These are phyloP conservation scores for Rhagologus leucostigma DNA, from an alignment of 2,113 vertebrate genomes.

Conservation along the genomic window DNA sequence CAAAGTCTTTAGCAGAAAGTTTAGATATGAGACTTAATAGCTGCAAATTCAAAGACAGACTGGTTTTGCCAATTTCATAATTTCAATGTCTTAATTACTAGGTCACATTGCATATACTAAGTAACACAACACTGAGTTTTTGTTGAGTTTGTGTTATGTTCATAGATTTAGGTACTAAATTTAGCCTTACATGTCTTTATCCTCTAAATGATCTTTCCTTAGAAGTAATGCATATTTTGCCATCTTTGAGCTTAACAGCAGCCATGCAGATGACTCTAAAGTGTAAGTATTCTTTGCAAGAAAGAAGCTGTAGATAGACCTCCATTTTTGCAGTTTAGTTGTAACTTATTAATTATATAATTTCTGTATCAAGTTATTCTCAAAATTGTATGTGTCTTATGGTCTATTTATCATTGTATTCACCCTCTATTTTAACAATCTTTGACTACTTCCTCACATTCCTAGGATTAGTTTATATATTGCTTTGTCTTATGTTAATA, in stretches of 20 bases:
- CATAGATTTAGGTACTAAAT: background rate
- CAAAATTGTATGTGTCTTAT: background rate
- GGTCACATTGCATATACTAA: background rate
- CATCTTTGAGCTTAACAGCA: background rate
- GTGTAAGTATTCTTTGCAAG: background rate
- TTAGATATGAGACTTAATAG: background rate
- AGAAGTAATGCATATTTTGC: background rate
- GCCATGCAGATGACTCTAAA: background rate
- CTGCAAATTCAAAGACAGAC: background rate
- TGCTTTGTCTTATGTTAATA: slow-evolving; percentile 47
- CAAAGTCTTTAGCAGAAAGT: background rate
- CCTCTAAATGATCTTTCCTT: background rate
- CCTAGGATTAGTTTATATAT: slow-evolving; percentile 22
- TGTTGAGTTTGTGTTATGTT: background rate
- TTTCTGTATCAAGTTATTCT: background rate
- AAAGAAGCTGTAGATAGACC: background rate
- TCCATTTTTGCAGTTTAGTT: background rate
- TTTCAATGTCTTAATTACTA: background rate
- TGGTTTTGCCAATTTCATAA: background rate
- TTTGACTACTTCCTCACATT: slow-evolving; percentile 33
- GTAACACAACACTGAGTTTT: background rate
- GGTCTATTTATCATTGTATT: background rate
- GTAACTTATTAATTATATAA: background rate
- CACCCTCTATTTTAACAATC: background rate
- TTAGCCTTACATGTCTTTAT: background rate